Percentiles rank a stretch among this genome's conserved stretches.
phyloP scores from a whole-genome alignment of 2,113 vertebrate genomes.

The Probosciger aterrimus region DNA sequence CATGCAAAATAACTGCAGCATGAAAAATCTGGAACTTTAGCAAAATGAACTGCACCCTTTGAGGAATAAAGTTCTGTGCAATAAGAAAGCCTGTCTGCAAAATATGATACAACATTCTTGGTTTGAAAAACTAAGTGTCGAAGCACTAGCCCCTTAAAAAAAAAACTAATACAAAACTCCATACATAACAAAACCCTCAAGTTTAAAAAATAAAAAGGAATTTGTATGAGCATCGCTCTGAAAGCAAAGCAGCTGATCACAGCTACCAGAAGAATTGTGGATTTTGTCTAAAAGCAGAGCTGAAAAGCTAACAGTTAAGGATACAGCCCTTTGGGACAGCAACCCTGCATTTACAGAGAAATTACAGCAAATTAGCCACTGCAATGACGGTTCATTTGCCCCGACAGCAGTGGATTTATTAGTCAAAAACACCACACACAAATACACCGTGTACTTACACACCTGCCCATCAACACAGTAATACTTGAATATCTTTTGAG shows the following conservation, averaged over 20 bases:
- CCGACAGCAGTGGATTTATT: background rate
- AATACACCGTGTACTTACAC: background rate
- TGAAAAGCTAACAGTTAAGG: background rate
- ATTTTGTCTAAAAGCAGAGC: background rate
- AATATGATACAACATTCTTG: background rate
- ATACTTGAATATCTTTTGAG: fast-evolving
- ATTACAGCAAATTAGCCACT: background rate
- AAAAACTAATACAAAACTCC: background rate
- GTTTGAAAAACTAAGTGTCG: background rate
- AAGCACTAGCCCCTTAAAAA: background rate
- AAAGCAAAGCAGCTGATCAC: background rate
- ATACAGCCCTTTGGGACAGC: background rate
- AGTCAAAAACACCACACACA: background rate
- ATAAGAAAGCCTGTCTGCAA: background rate
- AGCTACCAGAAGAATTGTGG: background rate
- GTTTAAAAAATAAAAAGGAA: background rate
- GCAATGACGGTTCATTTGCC: fast-evolving
- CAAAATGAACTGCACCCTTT: background rate
- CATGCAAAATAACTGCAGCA: background rate
- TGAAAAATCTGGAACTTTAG: background rate
- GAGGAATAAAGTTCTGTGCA: background rate
- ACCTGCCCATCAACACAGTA: background rate
- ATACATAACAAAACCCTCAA: background rate
- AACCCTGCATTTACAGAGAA: background rate
- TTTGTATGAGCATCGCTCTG: background rate